Evolutionary conservation across 2,113 vertebrate species (phyloP).

Genomic region (Zosterops hypoxanthus): DNA sequence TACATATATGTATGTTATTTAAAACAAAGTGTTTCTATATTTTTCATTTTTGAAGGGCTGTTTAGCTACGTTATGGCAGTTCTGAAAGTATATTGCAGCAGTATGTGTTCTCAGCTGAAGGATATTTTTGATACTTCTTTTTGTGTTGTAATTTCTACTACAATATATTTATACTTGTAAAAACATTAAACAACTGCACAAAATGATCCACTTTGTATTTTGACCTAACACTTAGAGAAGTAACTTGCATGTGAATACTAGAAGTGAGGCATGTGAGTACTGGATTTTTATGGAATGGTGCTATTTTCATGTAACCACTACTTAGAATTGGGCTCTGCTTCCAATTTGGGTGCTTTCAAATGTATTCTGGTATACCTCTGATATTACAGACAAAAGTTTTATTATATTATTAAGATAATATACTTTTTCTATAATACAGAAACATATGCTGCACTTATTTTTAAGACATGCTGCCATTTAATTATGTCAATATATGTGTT

Average conservation of each 20-base stretch:
- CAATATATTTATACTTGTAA: not conserved
- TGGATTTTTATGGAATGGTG: not conserved
- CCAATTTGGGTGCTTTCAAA: not conserved
- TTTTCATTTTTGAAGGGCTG: not conserved
- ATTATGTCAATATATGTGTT: not conserved
- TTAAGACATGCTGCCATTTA: not conserved
- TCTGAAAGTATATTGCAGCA: not conserved
- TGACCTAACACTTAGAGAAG: not conserved
- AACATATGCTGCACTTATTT: not conserved
- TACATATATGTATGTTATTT: no score
- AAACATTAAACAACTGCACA: not conserved
- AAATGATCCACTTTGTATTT: not conserved
- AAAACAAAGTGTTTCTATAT: not conserved
- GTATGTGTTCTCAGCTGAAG: not conserved
- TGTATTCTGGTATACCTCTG: not conserved
- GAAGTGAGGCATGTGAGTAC: not conserved
- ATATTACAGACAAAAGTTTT: not conserved
- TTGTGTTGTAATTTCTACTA: not conserved
- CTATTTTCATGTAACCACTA: not conserved
- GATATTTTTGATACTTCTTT: not conserved
- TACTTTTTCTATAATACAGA: not conserved
- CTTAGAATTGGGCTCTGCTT: not conserved
- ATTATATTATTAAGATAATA: not conserved
- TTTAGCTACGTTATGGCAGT: not conserved
- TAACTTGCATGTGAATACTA: not conserved